Evolutionary conservation across 2,113 vertebrate species (phyloP).

Genomic region (Prinia subflava): DNA sequence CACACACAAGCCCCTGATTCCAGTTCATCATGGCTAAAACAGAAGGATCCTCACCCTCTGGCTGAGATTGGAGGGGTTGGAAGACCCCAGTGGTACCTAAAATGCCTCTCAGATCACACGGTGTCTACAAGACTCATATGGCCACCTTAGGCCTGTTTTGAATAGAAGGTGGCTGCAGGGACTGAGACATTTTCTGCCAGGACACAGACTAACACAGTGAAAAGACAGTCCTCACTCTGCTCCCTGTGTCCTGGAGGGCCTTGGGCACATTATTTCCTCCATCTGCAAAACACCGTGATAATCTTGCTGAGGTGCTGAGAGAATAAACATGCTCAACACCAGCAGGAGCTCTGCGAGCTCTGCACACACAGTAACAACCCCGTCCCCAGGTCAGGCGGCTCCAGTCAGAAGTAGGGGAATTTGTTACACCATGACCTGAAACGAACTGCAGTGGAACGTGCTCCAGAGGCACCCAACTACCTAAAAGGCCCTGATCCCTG

Average conservation of each 20-base stretch:
- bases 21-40: neutral
- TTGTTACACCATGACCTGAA: neutral
- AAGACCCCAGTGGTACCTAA: neutral
- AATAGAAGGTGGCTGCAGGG: neutral
- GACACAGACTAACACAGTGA: neutral
- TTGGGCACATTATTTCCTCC: neutral
- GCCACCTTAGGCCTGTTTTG: neutral
- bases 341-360: neutral
- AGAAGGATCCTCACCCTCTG: neutral
- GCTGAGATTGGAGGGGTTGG: neutral
- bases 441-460: neutral
- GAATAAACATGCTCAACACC: neutral
- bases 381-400: neutral
- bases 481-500: neutral
- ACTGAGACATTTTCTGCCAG: neutral
- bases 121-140: neutral
- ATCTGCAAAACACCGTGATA: neutral
- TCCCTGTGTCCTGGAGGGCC: neutral
- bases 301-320: neutral
- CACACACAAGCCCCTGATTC: neutral
- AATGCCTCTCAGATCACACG: neutral
- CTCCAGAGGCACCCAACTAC: neutral
- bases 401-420: neutral
- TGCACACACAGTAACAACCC: neutral
- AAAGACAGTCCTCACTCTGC: neutral